Evolutionary conservation across 2,113 vertebrate species (phyloP).

Genomic region (Baryphthengus martii): DNA sequence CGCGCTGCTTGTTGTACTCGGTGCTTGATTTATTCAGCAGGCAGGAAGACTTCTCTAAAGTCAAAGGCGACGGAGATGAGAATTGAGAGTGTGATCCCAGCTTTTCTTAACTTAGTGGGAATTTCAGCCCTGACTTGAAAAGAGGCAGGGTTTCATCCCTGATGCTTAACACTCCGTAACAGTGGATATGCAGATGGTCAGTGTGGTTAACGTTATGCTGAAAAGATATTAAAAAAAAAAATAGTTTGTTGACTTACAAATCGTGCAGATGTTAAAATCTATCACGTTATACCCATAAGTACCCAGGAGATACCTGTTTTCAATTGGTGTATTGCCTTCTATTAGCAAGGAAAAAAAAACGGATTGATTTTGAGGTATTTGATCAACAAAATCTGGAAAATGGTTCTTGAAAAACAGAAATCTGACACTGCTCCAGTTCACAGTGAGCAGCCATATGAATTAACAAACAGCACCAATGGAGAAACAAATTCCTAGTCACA

Average conservation of each 20-base stretch:
- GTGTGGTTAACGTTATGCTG: neutral
- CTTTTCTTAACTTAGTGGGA: neutral
- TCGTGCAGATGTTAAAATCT: neutral
- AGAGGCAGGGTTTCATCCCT: neutral
- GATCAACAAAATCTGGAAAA: conserved; percentile 1
- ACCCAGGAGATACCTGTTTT: neutral
- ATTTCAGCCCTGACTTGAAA: neutral
- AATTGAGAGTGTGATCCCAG: neutral
- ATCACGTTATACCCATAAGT: neutral
- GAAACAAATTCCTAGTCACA: conserved; percentile 43
- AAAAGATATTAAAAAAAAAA: neutral
- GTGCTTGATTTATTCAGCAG: neutral
- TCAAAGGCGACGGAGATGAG: neutral
- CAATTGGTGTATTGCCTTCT: neutral
- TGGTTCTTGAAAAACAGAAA: neutral
- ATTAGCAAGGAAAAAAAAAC: neutral
- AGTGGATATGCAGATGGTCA: neutral
- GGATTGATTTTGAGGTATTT: neutral
- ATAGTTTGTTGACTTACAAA: neutral
- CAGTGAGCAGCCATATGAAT: conserved; percentile 12
- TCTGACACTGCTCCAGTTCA: conserved; percentile 28
- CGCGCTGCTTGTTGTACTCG: neutral
- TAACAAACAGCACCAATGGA: conserved; percentile 32
- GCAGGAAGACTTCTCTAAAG: neutral
- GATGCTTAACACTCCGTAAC: neutral